Evolutionary conservation across 1,140 invertebrate species (phyloP).

Genomic region (Hylyphantes graminicola): DNA sequence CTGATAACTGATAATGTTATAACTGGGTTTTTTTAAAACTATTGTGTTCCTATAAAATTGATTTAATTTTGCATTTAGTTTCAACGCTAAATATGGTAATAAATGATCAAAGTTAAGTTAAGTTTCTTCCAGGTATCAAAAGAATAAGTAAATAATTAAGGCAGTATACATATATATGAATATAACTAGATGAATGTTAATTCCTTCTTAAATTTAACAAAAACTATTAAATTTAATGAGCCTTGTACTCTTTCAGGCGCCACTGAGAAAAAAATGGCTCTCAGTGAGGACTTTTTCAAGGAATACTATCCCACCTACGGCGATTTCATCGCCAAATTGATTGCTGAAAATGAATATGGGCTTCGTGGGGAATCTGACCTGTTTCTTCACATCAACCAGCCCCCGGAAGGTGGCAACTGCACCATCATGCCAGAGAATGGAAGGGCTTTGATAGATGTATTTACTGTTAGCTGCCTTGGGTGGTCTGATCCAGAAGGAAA

Average conservation of each 20-base stretch:
- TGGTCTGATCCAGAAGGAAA: slow-evolving; percentile 66
- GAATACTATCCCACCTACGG: slow-evolving; percentile 64
- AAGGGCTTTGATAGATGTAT: slow-evolving; percentile 64
- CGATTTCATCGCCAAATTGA: slow-evolving; percentile 64
- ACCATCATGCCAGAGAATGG: slow-evolving; percentile 58
- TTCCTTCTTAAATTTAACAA: too few relatives aligned
- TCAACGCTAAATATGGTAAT: too few relatives aligned
- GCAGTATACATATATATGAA: too few relatives aligned
- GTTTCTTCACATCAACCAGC: slow-evolving; percentile 66
- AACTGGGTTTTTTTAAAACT: too few relatives aligned
- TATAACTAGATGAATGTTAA: too few relatives aligned
- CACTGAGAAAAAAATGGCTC: slow-evolving; percentile 64
- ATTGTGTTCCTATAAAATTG: too few relatives aligned
- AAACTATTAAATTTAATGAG: too few relatives aligned
- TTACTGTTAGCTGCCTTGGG: slow-evolving; percentile 62
- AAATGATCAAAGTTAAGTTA: too few relatives aligned
- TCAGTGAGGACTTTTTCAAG: slow-evolving; percentile 64
- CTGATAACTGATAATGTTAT: too few relatives aligned
- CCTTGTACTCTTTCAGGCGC: slow-evolving; percentile 32
- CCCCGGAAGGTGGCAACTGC: slow-evolving; percentile 64
- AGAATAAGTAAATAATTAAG: background rate
- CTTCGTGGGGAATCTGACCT: slow-evolving; percentile 64
- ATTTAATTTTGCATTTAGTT: too few relatives aligned
- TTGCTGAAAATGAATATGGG: slow-evolving; percentile 63
- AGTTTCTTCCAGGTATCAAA: background rate